Base-by-base conservation (phyloP, 2,797 vertebrate genomes). In the Eleutherodactylus coqui region DNA sequence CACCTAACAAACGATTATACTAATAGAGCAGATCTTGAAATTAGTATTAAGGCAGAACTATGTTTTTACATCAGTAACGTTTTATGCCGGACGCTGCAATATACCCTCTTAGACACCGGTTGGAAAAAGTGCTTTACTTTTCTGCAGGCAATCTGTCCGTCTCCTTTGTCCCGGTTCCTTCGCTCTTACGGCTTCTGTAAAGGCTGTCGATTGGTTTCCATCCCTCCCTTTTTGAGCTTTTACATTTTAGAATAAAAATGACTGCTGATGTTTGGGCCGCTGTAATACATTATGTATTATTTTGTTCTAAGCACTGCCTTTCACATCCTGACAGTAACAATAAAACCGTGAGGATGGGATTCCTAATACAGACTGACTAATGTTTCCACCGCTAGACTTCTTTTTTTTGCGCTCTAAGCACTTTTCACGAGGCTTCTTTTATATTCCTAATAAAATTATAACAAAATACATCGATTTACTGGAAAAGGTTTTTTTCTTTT, bases 281-380 rank as follows among this genome's bases (percentile, higher is more conserved):
- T 91, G 94, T 94, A 93, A 96, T 97, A 96, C 97, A 98, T 99
- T 97, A 99, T 98, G 97, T 97, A 97, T 97, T 98, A 97, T 98
- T 98, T 97, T 97, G 96, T 97, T 95, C 97, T 97, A 98, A 97
- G 97, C 96, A 94, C 95, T 96, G 94, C 96, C 94, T 98, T 99
- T 98, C 97, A 96, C 97, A 97, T 98, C 96, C 96, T 97, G 97
- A 98, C 95, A 96, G 96, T 98, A 99, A 98, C 96, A 98, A 97
- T 98, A 97, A 99, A 85, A 99, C 98, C 97, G 97, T 97, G 97
- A 96, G 96, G 97, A 98, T 97, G 96, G 97, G 96, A 97, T 98
- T 97, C 96, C 96, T 96, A 98, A 98, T 98, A 98, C 97, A 99
- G 97, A 98, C 96, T 97, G 97, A 98, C 96, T 98, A 97, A 98